phyloP scores from a whole-genome alignment of 2,113 vertebrate genomes.

The Athene cunicularia region DNA sequence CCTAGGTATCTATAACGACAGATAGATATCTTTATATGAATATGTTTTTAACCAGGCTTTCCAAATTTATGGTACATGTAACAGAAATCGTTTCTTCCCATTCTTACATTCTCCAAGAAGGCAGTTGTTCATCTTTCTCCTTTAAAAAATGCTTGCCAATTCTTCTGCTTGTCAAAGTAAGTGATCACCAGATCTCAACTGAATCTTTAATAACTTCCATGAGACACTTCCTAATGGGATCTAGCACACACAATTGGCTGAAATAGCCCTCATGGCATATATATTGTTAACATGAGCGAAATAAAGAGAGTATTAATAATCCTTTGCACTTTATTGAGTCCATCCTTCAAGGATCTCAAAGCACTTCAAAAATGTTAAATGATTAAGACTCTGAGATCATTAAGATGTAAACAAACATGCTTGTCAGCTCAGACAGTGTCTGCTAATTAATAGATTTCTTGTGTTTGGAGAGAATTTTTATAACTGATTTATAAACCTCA shows the following conservation, averaged over 20 bases:
- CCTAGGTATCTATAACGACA: neutral
- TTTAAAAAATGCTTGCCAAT: neutral
- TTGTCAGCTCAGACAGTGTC: conserved; percentile 26
- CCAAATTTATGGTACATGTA: neutral
- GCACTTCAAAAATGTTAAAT: conserved; percentile 15
- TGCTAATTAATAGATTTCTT: conserved; percentile 47
- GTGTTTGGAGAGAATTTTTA: neutral
- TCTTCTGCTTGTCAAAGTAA: neutral
- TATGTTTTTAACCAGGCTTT: neutral
- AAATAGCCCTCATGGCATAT: neutral
- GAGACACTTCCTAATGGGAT: neutral
- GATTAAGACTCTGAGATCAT: conserved; percentile 21
- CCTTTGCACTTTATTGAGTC: neutral
- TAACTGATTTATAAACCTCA: conserved; percentile 11
- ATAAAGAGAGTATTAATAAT: neutral
- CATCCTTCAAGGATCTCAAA: conserved; percentile 10
- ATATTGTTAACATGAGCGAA: neutral
- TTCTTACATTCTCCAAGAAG: neutral
- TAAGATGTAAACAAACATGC: conserved; percentile 47
- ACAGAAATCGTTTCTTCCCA: neutral
- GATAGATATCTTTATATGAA: neutral
- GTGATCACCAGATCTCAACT: neutral
- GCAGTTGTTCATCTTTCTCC: neutral
- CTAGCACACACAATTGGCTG: neutral
- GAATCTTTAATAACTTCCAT: neutral